A percentile compares a stretch with the other conserved stretches of the same genome.
phyloP scores from a whole-genome alignment of 1,140 invertebrate species.

The Lasaia peninsularis region DNA sequence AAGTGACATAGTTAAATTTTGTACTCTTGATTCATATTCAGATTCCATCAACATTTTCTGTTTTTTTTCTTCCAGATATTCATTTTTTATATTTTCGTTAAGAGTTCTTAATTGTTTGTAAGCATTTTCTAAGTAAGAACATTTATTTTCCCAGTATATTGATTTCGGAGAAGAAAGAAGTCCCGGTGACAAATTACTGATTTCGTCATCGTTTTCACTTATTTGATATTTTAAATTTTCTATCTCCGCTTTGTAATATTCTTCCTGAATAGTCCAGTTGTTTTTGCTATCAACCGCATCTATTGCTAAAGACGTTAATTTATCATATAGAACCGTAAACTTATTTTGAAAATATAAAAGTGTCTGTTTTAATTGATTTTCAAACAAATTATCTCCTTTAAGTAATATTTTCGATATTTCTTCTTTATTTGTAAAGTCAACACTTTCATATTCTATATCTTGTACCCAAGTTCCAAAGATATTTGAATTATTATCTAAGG shows the following conservation, averaged over 20 bases:
- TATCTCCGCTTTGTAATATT: constrained; percentile 66
- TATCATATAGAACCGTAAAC: constrained; percentile 59
- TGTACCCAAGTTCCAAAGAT: constrained; percentile 51
- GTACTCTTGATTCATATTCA: constrained; percentile 57
- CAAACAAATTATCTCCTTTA: constrained; percentile 45
- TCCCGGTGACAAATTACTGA: constrained; percentile 53
- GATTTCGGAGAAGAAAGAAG: constrained; percentile 32
- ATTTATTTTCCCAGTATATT: constrained; percentile 47
- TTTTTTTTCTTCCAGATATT: constrained; percentile 55
- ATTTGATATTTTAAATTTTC: constrained; percentile 55
- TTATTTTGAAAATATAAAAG: constrained; percentile 66
- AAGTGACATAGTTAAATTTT: constrained; percentile 49
- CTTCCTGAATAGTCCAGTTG: constrained; percentile 62
- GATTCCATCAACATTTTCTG: constrained; percentile 41
- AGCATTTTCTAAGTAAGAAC: constrained; percentile 57
- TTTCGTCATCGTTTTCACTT: constrained; percentile 46
- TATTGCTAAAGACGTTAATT: constrained; percentile 52
- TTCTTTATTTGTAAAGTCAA: constrained; percentile 40
- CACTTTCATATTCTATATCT: constrained; percentile 31
- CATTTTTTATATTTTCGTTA: constrained; percentile 64
- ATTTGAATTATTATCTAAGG: constrained; percentile 26
- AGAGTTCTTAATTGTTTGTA: constrained; percentile 59
- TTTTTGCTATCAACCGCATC: constrained; percentile 48
- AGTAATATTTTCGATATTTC: constrained; percentile 39
- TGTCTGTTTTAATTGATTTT: constrained; percentile 51